Evolutionary conservation across 1,140 invertebrate species (phyloP).

Genomic region (Laupala kohalensis): DNA sequence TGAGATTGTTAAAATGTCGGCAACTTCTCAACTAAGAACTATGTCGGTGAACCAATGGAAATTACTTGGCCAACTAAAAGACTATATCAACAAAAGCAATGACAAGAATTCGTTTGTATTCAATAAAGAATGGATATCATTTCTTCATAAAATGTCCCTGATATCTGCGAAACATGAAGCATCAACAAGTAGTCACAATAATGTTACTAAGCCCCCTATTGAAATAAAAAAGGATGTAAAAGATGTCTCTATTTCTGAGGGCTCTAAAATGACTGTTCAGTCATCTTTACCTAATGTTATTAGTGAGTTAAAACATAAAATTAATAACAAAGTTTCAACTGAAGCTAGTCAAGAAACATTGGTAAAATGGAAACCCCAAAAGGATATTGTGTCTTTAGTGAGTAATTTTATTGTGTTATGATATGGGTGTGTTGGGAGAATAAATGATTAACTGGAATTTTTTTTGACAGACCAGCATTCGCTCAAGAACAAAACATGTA

Average conservation of each 20-base stretch:
- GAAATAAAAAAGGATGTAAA: too few species aligned
- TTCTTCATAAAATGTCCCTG: constrained; percentile 29
- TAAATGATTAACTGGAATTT: background rate
- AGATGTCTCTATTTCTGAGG: too few species aligned
- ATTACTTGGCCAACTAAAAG: constrained; percentile 32
- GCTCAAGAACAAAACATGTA: constrained; percentile 50
- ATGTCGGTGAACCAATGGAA: constrained; percentile 38
- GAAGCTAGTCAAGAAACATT: constrained; percentile 20
- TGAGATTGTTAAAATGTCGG: constrained; percentile 20
- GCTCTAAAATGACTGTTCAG: constrained; percentile 16
- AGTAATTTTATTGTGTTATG: background rate
- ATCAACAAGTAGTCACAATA: background rate
- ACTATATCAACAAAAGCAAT: constrained; percentile 31
- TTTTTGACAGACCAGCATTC: constrained; percentile 40
- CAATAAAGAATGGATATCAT: constrained; percentile 36
- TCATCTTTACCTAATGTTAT: constrained; percentile 25
- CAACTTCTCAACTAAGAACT: constrained; percentile 20
- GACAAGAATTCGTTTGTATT: constrained; percentile 34
- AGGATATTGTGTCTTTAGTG: constrained; percentile 19
- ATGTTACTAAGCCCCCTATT: too few species aligned
- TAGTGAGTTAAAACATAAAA: constrained; percentile 24
- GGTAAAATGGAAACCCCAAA: constrained; percentile 32
- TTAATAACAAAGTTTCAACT: constrained; percentile 14
- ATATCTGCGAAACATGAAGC: background rate
- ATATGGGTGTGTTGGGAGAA: background rate